Base-by-base conservation (phyloP, 2,113 vertebrate genomes). In the Trogon melanurus region DNA sequence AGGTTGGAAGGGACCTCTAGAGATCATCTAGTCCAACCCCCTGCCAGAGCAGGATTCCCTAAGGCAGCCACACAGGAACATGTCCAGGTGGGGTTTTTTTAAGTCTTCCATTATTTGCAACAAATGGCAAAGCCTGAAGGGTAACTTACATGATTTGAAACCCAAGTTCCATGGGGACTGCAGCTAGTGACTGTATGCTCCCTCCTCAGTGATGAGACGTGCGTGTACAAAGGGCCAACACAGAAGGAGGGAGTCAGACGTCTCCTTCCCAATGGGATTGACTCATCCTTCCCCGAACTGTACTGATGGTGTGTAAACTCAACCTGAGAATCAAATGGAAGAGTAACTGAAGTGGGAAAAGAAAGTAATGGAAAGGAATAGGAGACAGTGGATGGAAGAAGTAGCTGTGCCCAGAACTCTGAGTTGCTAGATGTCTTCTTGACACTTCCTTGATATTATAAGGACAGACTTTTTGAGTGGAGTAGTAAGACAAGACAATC, bases 361-460 rank as follows among this genome's bases (percentile, higher is more conserved):
- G 41, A 50, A 54, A 47, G 6, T 34, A 54, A 4, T n/a, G 26
- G 47, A 36, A 81, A 47, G 34, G 12, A 79, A 5, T 2, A 23
- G 30, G 60, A 62, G 32, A 27, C 9, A n/a, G n/a, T 16, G 5
- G 11, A 26, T 81, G 66, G n/a, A 58, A 60, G 27, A 82, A 75
- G 38, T 17, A 64, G 22, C 57, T 38, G 16, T 2, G 2, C 58
- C 56, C 22, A 44, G 34, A 29, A 30, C 2, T 10, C 53, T 75
- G 53, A 60, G 62, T 48, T 34, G 18, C 19, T 88, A 19, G 15
- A 8, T 62, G 18, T 34, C 23, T 73, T 76, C 44, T 45, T 34
- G 54, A 8, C 4, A 3, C 9, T 50, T 57, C 32, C 2, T 50
- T 66, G 34, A 10, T 80, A 5, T 11, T 1, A 0, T 26, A 70